Evolutionary conservation across 2,113 vertebrate genomes (phyloP).

Genomic region (Channa maculata): DNA sequence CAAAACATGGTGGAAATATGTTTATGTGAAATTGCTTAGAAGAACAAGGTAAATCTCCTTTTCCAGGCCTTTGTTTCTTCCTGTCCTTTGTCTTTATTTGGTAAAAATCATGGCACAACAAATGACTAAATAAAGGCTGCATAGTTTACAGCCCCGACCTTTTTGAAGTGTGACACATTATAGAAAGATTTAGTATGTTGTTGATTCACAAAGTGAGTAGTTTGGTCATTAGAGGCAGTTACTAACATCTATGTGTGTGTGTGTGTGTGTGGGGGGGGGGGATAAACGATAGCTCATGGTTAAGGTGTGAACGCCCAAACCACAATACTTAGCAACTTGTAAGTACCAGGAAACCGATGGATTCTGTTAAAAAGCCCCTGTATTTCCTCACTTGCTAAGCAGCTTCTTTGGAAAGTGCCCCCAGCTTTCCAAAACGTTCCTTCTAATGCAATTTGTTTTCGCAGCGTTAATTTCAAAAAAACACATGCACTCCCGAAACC

Average conservation of each 20-base stretch:
- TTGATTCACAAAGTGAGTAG: slow-evolving; percentile 25
- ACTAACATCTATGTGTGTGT: slow-evolving; percentile 3
- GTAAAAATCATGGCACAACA: too few relatives aligned
- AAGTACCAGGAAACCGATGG: slow-evolving; percentile 59
- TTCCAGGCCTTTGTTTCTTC: too few relatives aligned
- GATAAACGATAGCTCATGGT: slow-evolving; percentile 40
- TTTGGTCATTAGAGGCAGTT: slow-evolving; percentile 15
- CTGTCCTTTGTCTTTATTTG: too few relatives aligned
- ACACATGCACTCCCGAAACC: slow-evolving; percentile 74
- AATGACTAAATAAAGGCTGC: too few relatives aligned
- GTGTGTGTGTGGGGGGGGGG: too few relatives aligned
- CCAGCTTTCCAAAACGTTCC: slow-evolving; percentile 63
- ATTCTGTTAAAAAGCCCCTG: slow-evolving; percentile 63
- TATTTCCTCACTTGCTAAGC: slow-evolving; percentile 75
- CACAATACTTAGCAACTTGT: slow-evolving; percentile 66
- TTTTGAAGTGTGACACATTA: not conserved
- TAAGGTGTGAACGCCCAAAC: slow-evolving; percentile 67
- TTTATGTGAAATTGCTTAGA: not conserved
- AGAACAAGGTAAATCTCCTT: too few relatives aligned
- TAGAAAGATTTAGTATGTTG: not conserved
- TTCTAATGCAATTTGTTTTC: slow-evolving; percentile 86
- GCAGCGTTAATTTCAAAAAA: slow-evolving; percentile 80
- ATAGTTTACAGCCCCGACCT: too few relatives aligned
- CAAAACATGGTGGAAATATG: not conserved
- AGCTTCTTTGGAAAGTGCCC: slow-evolving; percentile 51